Percentiles rank a stretch among this genome's conserved stretches.
Conservation (phyloP, 2,888 invertebrate genomes). For the Tetropium fuscum region DNA sequence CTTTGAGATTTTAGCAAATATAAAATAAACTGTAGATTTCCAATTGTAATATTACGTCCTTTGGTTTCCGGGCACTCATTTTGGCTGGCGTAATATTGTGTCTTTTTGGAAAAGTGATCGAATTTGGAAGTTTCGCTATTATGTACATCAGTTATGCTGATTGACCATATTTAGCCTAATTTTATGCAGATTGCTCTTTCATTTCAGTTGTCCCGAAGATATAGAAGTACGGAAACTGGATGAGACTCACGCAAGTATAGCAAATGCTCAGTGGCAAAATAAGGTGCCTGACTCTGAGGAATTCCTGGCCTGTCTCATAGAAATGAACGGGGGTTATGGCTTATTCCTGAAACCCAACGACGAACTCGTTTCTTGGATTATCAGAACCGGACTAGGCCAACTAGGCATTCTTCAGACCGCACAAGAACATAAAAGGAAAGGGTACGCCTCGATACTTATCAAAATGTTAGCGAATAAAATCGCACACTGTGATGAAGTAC, state of each 20-base stretch:
- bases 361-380: constrained; percentile 60
- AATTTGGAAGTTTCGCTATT: too few relatives aligned
- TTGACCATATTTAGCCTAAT: too few relatives aligned
- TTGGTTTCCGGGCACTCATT: too few relatives aligned
- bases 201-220: constrained; percentile 22
- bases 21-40: too few relatives aligned
- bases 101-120: too few relatives aligned
- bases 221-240: constrained; percentile 13
- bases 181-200: neutral
- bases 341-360: constrained; percentile 58
- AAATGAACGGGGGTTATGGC: constrained; percentile 60
- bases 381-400: constrained; percentile 59
- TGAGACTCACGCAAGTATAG: constrained; percentile 28
- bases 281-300: constrained; percentile 52
- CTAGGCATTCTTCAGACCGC: constrained; percentile 60
- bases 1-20: too few relatives aligned
- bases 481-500: constrained; percentile 55
- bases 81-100: too few relatives aligned
- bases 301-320: constrained; percentile 55
- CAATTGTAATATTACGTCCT: too few relatives aligned
- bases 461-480: constrained; percentile 58
- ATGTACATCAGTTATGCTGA: too few relatives aligned
- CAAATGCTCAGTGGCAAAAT: constrained; percentile 61
- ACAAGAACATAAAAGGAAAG: constrained; percentile 57
- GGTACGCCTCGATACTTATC: constrained; percentile 60